Conservation (phyloP, 2,888 invertebrate genomes). For the Microplitis manilae region DNA sequence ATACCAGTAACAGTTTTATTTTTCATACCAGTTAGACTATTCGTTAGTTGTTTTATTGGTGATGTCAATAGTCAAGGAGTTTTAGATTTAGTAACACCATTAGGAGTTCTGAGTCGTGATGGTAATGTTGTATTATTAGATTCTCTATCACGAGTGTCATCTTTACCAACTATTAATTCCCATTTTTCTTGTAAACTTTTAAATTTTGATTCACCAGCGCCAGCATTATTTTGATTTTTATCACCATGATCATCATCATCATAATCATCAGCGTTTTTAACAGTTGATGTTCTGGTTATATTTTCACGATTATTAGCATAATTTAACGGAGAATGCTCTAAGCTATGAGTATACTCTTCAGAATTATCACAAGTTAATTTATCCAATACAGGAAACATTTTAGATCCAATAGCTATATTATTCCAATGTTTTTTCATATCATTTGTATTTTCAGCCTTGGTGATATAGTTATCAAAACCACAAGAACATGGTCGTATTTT, state of each 20-base stretch:
- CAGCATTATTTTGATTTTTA: slow-evolving; percentile 55
- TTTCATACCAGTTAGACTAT: slow-evolving; percentile 43
- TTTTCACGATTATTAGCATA: slow-evolving; percentile 47
- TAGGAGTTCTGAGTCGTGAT: slow-evolving; percentile 69
- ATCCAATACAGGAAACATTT: slow-evolving; percentile 82
- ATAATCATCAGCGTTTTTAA: neutral
- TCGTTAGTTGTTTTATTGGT: slow-evolving; percentile 76
- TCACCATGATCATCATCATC: slow-evolving; percentile 11
- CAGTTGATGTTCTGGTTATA: slow-evolving; percentile 64
- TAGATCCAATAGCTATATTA: slow-evolving; percentile 77
- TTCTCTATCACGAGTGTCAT: slow-evolving; percentile 59
- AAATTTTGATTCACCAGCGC: slow-evolving; percentile 79
- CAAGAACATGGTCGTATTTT: slow-evolving; percentile 82
- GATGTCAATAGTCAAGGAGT: slow-evolving; percentile 84
- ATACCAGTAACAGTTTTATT: slow-evolving; percentile 62
- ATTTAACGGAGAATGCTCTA: slow-evolving; percentile 75
- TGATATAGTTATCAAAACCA: slow-evolving; percentile 72
- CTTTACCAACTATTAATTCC: slow-evolving; percentile 81
- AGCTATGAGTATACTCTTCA: slow-evolving; percentile 82
- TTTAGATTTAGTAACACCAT: slow-evolving; percentile 76
- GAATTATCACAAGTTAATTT: slow-evolving; percentile 79
- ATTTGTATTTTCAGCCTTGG: neutral
- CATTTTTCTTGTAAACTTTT: slow-evolving; percentile 84
- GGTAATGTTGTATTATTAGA: slow-evolving; percentile 50
- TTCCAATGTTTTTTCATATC: slow-evolving; percentile 80